These are phyloP conservation scores for Balaenoptera acutorostrata DNA, from an alignment of 2,113 vertebrate genomes.

Conservation along the genomic window DNA sequence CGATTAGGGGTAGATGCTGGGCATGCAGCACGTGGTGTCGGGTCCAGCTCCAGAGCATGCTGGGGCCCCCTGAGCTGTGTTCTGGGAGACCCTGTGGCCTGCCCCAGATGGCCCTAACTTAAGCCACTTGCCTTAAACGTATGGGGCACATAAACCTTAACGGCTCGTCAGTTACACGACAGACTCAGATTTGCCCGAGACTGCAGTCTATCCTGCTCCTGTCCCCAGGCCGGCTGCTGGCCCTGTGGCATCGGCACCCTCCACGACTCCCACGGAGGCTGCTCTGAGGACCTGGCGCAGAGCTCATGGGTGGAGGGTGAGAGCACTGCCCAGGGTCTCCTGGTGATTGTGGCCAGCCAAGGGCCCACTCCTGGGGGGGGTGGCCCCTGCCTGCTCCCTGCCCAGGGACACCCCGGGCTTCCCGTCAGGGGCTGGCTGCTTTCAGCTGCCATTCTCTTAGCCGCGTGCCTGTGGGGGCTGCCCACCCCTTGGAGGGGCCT, in stretches of 20 bases:
- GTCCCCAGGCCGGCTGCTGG: background rate
- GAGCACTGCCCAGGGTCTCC: background rate
- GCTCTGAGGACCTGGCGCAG: background rate
- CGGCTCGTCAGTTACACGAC: background rate
- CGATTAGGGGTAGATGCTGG: background rate
- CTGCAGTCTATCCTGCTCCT: fast-evolving
- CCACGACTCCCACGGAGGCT: background rate
- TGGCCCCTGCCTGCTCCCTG: background rate
- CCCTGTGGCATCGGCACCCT: background rate
- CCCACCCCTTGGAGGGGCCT: background rate
- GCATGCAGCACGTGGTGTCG: background rate
- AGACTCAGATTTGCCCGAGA: background rate
- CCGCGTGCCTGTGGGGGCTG: background rate
- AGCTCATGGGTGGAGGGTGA: background rate
- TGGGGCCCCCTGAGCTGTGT: background rate
- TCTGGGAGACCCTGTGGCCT: background rate
- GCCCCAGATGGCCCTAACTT: background rate
- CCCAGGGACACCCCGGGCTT: background rate
- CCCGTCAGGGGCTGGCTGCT: background rate
- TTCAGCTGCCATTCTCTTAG: background rate
- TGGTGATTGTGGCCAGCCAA: background rate
- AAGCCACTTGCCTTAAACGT: constrained; percentile 54
- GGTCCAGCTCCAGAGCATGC: background rate
- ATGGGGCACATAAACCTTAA: background rate
- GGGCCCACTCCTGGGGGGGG: background rate